Evolutionary conservation across 1,140 invertebrate genomes (phyloP).

Genomic region (Asbolus verrucosus): DNA sequence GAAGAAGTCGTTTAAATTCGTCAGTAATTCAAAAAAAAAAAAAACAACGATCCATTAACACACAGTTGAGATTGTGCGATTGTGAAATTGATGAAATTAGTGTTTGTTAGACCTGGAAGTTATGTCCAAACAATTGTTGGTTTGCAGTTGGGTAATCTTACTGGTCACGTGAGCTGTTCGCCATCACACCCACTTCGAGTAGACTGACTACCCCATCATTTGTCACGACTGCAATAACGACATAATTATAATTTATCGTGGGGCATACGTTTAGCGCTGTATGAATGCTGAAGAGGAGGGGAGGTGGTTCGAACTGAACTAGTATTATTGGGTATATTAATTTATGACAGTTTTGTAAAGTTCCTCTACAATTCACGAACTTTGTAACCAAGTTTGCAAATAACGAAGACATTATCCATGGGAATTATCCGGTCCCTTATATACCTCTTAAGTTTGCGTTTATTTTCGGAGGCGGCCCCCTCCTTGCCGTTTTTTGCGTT

Average conservation of each 20-base stretch:
- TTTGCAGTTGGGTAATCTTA: too few relatives aligned
- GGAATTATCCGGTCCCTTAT: conserved; percentile 31
- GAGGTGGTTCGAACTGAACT: conserved; percentile 24
- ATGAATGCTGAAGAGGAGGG: conserved; percentile 26
- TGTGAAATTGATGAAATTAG: conserved; percentile 26
- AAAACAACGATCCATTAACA: too few relatives aligned
- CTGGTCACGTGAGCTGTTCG: conserved; percentile 24
- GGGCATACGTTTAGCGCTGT: conserved; percentile 18
- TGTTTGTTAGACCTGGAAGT: conserved; percentile 4
- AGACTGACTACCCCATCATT: conserved; percentile 13
- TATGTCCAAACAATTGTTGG: background rate
- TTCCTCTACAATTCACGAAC: conserved; percentile 39
- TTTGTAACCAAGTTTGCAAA: conserved; percentile 34
- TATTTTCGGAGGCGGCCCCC: conserved; percentile 1
- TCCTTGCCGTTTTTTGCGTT: background rate
- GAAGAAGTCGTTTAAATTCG: too few relatives aligned
- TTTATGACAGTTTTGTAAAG: conserved; percentile 42
- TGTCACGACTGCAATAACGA: conserved; percentile 7
- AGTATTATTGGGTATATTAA: conserved; percentile 43
- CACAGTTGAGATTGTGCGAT: too few relatives aligned
- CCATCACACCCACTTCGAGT: conserved; percentile 8
- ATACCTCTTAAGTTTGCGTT: conserved; percentile 8
- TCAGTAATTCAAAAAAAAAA: too few relatives aligned
- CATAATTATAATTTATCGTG: too few relatives aligned
- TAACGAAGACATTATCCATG: conserved; percentile 40